A percentile compares a stretch with the other conserved stretches of the same genome.
Evolutionary conservation across 2,888 invertebrate genomes (phyloP).

Genomic region (Polietes domitor): DNA sequence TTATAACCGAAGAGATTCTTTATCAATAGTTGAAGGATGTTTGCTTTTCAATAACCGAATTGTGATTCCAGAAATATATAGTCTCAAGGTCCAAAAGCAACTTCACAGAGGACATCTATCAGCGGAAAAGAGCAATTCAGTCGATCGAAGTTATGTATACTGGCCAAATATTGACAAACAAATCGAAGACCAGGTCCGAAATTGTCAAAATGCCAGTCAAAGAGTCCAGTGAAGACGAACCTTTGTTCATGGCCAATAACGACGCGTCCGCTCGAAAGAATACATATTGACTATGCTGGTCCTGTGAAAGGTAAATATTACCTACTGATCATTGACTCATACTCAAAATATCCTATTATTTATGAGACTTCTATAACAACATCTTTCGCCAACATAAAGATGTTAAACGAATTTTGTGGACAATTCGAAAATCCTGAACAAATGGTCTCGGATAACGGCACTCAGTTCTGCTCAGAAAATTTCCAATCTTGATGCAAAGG

Average conservation of each 20-base stretch:
- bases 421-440: neutral
- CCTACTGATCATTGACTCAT: neutral
- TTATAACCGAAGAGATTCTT: neutral
- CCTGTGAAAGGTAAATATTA: too few relatives aligned
- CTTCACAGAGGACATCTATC: conserved; percentile 33
- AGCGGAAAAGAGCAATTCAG: too few relatives aligned
- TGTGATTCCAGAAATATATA: neutral
- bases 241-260: conserved; percentile 58
- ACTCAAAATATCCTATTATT: conserved; percentile 36
- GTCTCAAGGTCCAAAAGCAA: conserved; percentile 7
- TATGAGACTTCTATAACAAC: conserved; percentile 38
- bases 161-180: conserved; percentile 58
- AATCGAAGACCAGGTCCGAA: conserved; percentile 70
- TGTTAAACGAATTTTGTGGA: neutral
- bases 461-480: conserved; percentile 10
- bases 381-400: neutral
- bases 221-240: conserved; percentile 19
- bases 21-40: neutral
- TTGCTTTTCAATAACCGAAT: conserved; percentile 14
- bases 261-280: conserved; percentile 50
- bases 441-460: conserved; percentile 34
- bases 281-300: conserved; percentile 65
- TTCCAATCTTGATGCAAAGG: conserved; percentile 27
- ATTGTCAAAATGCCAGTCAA: conserved; percentile 5
- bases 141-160: neutral